Conservation (phyloP, 2,797 vertebrate species). For the Acanthurus tractus region DNA sequence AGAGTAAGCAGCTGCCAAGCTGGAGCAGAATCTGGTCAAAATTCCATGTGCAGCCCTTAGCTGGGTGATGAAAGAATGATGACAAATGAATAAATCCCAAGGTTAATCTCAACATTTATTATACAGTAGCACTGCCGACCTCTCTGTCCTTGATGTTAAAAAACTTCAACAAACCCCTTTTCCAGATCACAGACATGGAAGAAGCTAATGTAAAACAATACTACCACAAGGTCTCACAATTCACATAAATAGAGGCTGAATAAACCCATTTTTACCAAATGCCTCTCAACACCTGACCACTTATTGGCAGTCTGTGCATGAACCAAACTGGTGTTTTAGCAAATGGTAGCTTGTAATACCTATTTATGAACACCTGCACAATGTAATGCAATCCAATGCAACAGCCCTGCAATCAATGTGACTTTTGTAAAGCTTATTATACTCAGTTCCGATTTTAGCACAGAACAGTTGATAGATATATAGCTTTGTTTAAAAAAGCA, state of each 20-base stretch:
- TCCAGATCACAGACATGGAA: constrained; percentile 19
- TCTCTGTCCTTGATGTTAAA: constrained; percentile 34
- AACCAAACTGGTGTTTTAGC: constrained; percentile 14
- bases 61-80: constrained; percentile 60
- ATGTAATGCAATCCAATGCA: constrained; percentile 38
- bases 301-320: constrained; percentile 33
- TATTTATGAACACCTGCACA: constrained; percentile 50
- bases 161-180: constrained; percentile 25
- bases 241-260: constrained; percentile 14
- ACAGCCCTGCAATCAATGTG: constrained; percentile 34
- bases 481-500: not conserved
- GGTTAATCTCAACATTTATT: constrained; percentile 63
- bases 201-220: constrained; percentile 29
- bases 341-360: constrained; percentile 42
- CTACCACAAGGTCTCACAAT: not conserved
- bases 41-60: not conserved
- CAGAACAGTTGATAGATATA: not conserved
- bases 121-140: constrained; percentile 25
- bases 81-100: constrained; percentile 65
- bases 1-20: constrained; percentile 15
- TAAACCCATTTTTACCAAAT: constrained; percentile 17
- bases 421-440: constrained; percentile 24
- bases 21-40: constrained; percentile 19
- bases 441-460: constrained; percentile 17
- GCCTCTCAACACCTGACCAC: constrained; percentile 44